Conservation (phyloP, 2,888 invertebrate genomes). For the Cosmia trapezina region DNA sequence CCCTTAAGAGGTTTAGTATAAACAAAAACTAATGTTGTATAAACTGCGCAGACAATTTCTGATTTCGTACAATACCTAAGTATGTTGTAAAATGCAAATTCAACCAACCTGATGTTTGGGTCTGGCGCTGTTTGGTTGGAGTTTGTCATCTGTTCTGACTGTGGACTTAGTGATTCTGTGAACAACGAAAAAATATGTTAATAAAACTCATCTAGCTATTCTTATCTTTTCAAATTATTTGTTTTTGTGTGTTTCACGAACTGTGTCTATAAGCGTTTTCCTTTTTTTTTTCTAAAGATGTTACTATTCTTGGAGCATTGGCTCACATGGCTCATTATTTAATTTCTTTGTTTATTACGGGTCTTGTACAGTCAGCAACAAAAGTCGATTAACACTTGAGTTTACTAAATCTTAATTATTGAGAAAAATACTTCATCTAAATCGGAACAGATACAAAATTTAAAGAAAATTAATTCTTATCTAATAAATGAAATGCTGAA, state of each 20-base stretch:
- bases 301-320: neutral
- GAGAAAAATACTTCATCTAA: too few species aligned
- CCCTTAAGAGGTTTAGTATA: too few species aligned
- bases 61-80: neutral
- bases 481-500: too few species aligned
- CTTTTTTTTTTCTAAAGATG: too few species aligned
- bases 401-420: too few species aligned
- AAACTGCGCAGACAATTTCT: neutral
- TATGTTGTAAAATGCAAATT: neutral
- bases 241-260: too few species aligned
- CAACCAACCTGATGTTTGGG: conserved; percentile 84
- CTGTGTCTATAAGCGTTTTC: too few species aligned
- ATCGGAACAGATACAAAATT: too few species aligned
- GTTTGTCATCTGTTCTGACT: conserved; percentile 86
- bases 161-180: conserved; percentile 87
- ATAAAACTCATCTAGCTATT: neutral
- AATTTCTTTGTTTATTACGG: neutral
- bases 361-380: too few species aligned
- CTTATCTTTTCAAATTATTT: neutral
- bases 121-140: conserved; percentile 82
- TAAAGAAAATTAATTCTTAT: too few species aligned
- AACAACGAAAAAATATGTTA: conserved; percentile 71
- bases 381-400: too few species aligned
- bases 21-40: too few species aligned
- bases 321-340: neutral